Base-by-base conservation (phyloP, 2,797 vertebrate species). In the Sebastes taczanowskii region DNA sequence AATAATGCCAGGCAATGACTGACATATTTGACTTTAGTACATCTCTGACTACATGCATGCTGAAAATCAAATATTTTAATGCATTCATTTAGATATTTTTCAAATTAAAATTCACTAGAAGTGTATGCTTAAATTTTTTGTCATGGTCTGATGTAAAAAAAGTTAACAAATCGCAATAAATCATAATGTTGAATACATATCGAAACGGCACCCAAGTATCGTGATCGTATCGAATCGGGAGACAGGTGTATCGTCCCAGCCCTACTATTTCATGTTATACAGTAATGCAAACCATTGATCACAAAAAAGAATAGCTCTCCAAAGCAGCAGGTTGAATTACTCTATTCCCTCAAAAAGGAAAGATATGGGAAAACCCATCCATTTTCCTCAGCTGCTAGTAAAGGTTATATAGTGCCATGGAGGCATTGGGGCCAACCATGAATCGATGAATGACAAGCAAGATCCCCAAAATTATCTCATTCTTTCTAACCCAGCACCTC, bases 401-500 rank as follows among this genome's bases (percentile, higher is more conserved):
- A 83, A 84, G 74, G 83, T 82, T 87, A 91, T 79, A 73, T 18
- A 74, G 74, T 80, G 66, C 83, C 83, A 86, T 20, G 61, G 69
- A 80, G 71, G 34, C 72, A 71, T 32, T 13, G 80, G 16, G 42
- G 42, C 75, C 61, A 66, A 72, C 70, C 72, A 83, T 89, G 84
- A 93, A 93, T 94, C 93, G 92, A 82, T 72, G 32, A 88, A 85
- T 75, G 60, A 74, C 82, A 88, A 49, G 52, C 18, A 71, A 85
- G 27, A 18, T 25, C 74, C 38, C 63, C 65, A 82, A 87, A 87
- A 90, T 77, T 22, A 90, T 58, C 77, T 90, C 71, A 78, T 87
- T 90, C 80, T 85, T 92, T 87, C 87, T 27, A 80, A 55, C 55
- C 59, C 32, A 81, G 68, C 42, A 86, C 78, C 81, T 78, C 55